Evolutionary conservation across 2,797 vertebrate species (phyloP).

Genomic region (Muscicapa comitata): DNA sequence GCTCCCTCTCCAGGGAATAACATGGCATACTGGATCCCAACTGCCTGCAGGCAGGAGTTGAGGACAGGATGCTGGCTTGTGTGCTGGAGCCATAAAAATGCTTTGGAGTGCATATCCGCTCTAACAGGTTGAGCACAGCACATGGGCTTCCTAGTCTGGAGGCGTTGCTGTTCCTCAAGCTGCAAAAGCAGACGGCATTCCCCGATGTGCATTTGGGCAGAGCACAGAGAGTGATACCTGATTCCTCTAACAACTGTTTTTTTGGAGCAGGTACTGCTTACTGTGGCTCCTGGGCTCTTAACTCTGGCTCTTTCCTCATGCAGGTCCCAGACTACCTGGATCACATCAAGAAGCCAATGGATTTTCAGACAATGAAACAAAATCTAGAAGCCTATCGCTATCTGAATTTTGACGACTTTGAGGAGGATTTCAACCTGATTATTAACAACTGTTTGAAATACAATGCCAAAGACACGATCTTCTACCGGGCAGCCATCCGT

Average conservation of each 20-base stretch:
- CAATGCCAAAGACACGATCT: conserved; percentile 98
- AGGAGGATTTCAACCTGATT: conserved; percentile 95
- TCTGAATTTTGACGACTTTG: conserved; percentile 94
- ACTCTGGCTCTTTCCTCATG: conserved; percentile 6
- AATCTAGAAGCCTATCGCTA: conserved; percentile 94
- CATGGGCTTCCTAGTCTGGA: neutral
- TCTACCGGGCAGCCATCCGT: conserved; percentile 92
- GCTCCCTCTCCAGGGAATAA: neutral
- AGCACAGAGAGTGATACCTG: neutral
- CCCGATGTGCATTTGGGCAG: conserved; percentile 52
- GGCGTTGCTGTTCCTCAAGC: conserved; percentile 5
- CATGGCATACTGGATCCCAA: neutral
- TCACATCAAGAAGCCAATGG: conserved; percentile 98
- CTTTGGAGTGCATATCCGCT: neutral
- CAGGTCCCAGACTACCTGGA: conserved; percentile 98
- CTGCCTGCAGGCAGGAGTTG: neutral
- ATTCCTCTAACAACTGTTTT: conserved; percentile 51
- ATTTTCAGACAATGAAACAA: conserved; percentile 99
- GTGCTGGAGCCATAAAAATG: neutral
- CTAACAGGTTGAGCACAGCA: neutral
- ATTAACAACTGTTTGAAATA: conserved; percentile 99
- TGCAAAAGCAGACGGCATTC: conserved; percentile 18
- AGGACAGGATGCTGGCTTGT: neutral
- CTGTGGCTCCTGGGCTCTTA: neutral
- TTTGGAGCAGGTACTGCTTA: conserved; percentile 52